Base-by-base conservation (phyloP, 2,113 vertebrate species). In the Campylomormyrus tamandua region DNA sequence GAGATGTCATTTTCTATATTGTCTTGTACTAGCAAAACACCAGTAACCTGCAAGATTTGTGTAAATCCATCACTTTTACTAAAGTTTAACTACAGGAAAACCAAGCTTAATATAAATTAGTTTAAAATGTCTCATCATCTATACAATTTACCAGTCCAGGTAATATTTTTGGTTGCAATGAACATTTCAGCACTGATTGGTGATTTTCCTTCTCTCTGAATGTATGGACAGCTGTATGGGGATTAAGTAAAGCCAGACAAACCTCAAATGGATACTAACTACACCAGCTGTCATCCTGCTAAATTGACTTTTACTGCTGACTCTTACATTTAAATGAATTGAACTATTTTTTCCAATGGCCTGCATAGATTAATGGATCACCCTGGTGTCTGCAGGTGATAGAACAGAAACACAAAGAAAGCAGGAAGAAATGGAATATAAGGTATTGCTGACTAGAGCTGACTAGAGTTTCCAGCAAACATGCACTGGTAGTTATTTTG, bases 281-380 rank as follows among this genome's bases (percentile, higher is more conserved):
- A n/a, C 87, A 74, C 87, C 58, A 88, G 10, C 87, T 88, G 87
- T 27, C 58, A 70, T 27, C 21, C 87, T 74, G 21, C 46, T n/a
- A 48, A n/a, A 46, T 42, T 70, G 58, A 27, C 53, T 13, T 48
- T 70, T 46, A 46, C 39, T 17, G 35, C 24, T 27, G 17, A 15
- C 62, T 74, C 13, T 6, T 88, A n/a, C 62, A 45, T 62, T 35
- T 56, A 56, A 53, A 56, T 39, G 15, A 84, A 84, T 48, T 84
- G 83, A 84, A 19, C 24, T 24, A 24, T 84, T 45, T 45, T 48
- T 84, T 10, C 19, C 45, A 24, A 24, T 84, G 83, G 6, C 45
- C 42, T 48, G 74, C 83, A 84, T 24, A 84, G 45, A 46, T 84
- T 48, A 84, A 49, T n/a, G 45, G 17, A 19, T 84, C 15, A 17